Conservation (phyloP, 1,140 invertebrate species). For the Oscheius sp. region DNA sequence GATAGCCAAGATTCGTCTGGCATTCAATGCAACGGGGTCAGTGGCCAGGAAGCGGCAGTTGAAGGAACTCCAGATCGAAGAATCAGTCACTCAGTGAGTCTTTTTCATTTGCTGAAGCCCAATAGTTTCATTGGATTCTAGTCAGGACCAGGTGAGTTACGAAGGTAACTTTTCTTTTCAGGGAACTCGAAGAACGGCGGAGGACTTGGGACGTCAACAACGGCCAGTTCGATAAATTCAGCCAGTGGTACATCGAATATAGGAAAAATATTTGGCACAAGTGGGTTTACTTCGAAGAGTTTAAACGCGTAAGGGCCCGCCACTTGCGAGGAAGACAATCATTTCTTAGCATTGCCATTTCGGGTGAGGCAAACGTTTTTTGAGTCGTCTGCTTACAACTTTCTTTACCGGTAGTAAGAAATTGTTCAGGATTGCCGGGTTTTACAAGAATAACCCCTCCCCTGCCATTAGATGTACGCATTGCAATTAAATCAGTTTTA, state of each 20-base stretch:
- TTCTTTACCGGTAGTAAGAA: conserved; percentile 3
- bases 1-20: conserved; percentile 57
- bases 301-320: no score
- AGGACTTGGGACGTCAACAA: conserved; percentile 53
- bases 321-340: no score
- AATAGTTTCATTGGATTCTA: neutral
- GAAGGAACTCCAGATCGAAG: conserved; percentile 58
- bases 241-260: conserved; percentile 56
- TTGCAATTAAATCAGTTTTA: neutral
- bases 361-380: no score
- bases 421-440: neutral
- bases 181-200: conserved; percentile 49
- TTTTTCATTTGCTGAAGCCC: neutral
- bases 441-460: neutral
- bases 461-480: neutral
- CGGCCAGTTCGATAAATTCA: conserved; percentile 58
- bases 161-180: neutral
- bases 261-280: conserved; percentile 58
- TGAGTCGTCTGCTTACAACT: neutral
- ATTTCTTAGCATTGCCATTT: no score
- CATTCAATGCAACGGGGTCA: conserved; percentile 54
- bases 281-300: conserved; percentile 36
- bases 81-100: conserved; percentile 37
- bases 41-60: conserved; percentile 46
- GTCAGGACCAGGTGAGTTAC: no score